Evolutionary conservation across 1,140 invertebrate genomes (phyloP).

Genomic region (Dreissena polymorpha): DNA sequence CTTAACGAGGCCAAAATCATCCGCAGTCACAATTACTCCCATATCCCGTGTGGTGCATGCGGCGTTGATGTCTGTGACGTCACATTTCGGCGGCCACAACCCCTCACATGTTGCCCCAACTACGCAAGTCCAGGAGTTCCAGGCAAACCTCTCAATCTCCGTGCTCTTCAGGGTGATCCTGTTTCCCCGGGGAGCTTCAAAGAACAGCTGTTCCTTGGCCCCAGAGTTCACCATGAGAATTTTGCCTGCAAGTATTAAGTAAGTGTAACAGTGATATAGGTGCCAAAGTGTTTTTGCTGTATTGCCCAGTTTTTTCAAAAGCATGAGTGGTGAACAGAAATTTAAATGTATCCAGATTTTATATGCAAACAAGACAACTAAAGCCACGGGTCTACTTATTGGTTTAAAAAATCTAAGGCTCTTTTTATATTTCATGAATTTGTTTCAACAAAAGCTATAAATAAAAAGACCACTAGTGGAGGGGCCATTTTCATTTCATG

Average conservation of each 20-base stretch:
- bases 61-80: conserved; percentile 80
- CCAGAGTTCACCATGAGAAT: conserved; percentile 79
- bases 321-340: too few species aligned
- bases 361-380: too few species aligned
- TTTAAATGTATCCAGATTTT: too few species aligned
- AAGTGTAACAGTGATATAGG: too few species aligned
- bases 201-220: conserved; percentile 79
- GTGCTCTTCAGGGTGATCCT: conserved; percentile 72
- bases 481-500: too few species aligned
- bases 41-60: conserved; percentile 72
- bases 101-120: conserved; percentile 77
- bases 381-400: too few species aligned
- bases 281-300: too few species aligned
- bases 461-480: too few species aligned
- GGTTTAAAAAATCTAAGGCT: too few species aligned
- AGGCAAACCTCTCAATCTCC: conserved; percentile 78
- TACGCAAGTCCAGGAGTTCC: conserved; percentile 78
- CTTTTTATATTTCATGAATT: too few species aligned
- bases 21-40: conserved; percentile 76
- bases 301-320: too few species aligned
- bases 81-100: conserved; percentile 79
- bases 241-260: conserved; percentile 70
- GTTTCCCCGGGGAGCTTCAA: conserved; percentile 78
- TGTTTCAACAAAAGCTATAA: too few species aligned
- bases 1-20: conserved; percentile 80